Evolutionary conservation across 2,888 invertebrate genomes (phyloP), one percentile per base, ranked within the genome.

Genomic region (Odontocerum albicorne): DNA sequence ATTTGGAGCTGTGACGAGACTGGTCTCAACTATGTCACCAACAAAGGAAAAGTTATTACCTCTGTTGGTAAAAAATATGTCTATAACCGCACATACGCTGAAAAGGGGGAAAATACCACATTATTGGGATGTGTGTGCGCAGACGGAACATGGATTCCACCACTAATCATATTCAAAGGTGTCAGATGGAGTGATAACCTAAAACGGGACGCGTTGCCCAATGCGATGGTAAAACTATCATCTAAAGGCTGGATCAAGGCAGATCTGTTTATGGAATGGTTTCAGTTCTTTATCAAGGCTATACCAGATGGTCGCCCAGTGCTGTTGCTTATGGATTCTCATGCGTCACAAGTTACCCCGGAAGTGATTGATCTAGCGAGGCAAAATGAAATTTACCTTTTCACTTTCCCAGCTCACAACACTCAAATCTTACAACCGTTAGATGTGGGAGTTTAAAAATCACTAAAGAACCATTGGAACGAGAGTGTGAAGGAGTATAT

Each of bases 181-280:
- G 57, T 57, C 35, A 43, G 58, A 46, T 57, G 54, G 47, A 59
- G 55, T 47, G 47, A 54, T 33, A 49, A 45, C 20, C 46, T 60
- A 35, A 54, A 55, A 16, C 60, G 57, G 47, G 63, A 58, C 10
- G 58, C 57, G 63, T 38, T 64, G 43, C 62, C 64, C 51, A 64
- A 64, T 49, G 58, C 58, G 32, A 32, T 60, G 46, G 55, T 57
- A n/a, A 36, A 62, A 55, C 49, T 65, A 27, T 65, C 64, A 27
- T 58, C 60, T 44, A 64, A 64, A 44, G 64, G 63, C n/a, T 64
- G 62, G 52, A 59, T 52, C 33, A 59, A 60, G 6, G 27, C 27
- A 27, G 27, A 27, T 27, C 27, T 27, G 27, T 27, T 27, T 35
- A 35, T 35, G 35, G 35, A 35, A 35, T 35, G 35, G 35, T 35